phyloP scores from a whole-genome alignment of 2,113 vertebrate genomes.

The Daboia siamensis region DNA sequence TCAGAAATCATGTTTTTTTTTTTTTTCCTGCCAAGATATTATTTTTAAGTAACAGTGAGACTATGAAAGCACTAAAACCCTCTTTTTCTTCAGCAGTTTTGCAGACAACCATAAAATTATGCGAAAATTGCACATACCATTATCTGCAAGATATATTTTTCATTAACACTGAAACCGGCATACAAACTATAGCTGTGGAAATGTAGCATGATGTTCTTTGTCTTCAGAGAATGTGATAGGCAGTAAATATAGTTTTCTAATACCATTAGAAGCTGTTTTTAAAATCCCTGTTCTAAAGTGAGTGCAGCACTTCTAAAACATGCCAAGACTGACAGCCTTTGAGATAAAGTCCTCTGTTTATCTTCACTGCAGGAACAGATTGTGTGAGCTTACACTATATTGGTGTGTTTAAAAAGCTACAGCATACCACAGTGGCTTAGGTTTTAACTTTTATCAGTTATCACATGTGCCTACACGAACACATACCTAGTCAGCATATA shows the following conservation, averaged over 20 bases:
- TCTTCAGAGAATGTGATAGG: conserved; percentile 43
- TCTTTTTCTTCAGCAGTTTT: conserved; percentile 64
- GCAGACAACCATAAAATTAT: conserved; percentile 68
- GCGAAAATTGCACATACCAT: conserved; percentile 62
- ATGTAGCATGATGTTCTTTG: conserved; percentile 51
- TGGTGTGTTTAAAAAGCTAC: background rate
- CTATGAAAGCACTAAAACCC: conserved; percentile 62
- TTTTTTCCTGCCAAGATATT: conserved; percentile 35
- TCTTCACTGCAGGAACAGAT: conserved; percentile 3
- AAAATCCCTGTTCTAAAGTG: conserved; percentile 19
- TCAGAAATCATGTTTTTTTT: conserved; percentile 31
- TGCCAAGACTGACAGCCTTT: conserved; percentile 22
- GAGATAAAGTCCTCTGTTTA: conserved; percentile 40
- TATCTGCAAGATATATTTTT: conserved; percentile 64
- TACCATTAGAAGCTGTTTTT: conserved; percentile 14
- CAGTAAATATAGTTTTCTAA: conserved; percentile 13
- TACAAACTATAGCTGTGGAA: conserved; percentile 60
- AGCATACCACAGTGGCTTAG: background rate
- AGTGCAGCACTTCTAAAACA: conserved; percentile 17
- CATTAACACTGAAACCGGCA: conserved; percentile 65
- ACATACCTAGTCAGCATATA: background rate
- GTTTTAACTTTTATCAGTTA: background rate
- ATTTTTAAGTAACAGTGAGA: conserved; percentile 49
- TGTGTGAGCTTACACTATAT: conserved; percentile 17
- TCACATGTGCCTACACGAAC: background rate